Evolutionary conservation across 1,140 invertebrate genomes (phyloP).

Genomic region (Euura lappo): DNA sequence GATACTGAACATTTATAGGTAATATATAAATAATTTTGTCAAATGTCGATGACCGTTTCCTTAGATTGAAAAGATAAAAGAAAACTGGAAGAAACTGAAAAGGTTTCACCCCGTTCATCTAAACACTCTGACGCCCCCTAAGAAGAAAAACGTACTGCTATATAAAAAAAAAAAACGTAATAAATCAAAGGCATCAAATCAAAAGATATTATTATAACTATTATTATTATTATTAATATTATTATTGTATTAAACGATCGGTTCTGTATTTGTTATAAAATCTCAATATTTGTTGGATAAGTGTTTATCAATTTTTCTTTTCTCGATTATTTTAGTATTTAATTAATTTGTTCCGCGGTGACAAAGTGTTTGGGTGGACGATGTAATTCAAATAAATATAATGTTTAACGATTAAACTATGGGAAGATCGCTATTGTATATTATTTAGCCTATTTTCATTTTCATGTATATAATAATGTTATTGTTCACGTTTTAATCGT

Average conservation of each 20-base stretch:
- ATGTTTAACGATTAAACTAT: neutral
- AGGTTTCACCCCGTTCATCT: neutral
- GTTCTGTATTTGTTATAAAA: neutral
- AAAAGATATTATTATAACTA: conserved; percentile 19
- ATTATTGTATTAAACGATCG: neutral
- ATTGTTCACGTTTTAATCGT: neutral
- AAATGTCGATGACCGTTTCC: too few relatives aligned
- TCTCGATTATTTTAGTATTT: neutral
- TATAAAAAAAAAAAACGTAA: neutral
- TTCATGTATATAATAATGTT: neutral
- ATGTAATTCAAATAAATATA: neutral
- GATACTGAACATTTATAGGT: neutral
- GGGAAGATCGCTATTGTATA: neutral
- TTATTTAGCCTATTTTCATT: neutral
- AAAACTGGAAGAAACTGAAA: too few relatives aligned
- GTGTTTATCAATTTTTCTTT: neutral
- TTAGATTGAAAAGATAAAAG: too few relatives aligned
- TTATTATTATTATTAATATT: neutral
- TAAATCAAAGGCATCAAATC: conserved; percentile 36
- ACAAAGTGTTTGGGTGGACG: neutral
- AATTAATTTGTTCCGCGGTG: neutral
- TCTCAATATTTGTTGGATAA: neutral
- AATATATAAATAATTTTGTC: neutral
- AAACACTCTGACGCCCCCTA: neutral
- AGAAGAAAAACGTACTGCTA: neutral